A percentile compares a stretch with the other conserved stretches of the same genome.
Evolutionary conservation across 2,113 vertebrate species (phyloP).

Genomic region (Saccopteryx bilineata): DNA sequence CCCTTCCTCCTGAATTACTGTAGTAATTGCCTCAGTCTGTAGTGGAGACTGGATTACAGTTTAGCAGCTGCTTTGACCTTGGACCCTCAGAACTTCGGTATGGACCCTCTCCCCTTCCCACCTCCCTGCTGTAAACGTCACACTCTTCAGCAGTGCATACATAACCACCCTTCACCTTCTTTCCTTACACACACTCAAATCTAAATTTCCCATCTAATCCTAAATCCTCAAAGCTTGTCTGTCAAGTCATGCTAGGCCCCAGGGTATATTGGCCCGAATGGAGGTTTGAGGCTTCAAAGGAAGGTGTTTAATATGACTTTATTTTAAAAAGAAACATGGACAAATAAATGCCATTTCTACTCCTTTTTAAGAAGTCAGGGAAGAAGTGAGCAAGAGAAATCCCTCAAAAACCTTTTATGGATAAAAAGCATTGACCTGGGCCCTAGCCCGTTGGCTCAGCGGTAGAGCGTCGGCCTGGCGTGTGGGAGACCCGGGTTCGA

Average conservation of each 20-base stretch:
- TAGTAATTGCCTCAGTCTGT: conserved; percentile 12
- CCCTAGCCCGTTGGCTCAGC: too few relatives aligned
- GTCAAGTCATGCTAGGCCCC: background rate
- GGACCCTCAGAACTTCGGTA: background rate
- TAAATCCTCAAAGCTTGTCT: conserved; percentile 46
- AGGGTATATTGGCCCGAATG: background rate
- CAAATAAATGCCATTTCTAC: background rate
- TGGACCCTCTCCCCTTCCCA: background rate
- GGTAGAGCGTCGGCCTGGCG: too few relatives aligned
- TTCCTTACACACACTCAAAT: conserved; percentile 26
- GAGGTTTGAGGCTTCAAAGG: background rate
- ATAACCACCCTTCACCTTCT: background rate
- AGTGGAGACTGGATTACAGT: conserved; percentile 18
- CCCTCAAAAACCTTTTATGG: background rate
- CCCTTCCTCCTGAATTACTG: conserved; percentile 36
- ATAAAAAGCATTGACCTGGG: too few relatives aligned
- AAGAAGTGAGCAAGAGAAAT: background rate
- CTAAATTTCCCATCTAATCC: conserved; percentile 16
- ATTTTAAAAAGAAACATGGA: background rate
- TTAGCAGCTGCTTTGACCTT: conserved; percentile 14
- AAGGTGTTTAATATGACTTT: background rate
- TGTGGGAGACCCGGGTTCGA: too few relatives aligned
- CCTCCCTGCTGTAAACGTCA: background rate
- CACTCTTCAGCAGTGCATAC: background rate
- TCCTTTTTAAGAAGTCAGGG: conserved; percentile 13